Percentiles rank a stretch among this genome's conserved stretches.
phyloP scores from a whole-genome alignment of 2,113 vertebrate species.

The Bos indicus region DNA sequence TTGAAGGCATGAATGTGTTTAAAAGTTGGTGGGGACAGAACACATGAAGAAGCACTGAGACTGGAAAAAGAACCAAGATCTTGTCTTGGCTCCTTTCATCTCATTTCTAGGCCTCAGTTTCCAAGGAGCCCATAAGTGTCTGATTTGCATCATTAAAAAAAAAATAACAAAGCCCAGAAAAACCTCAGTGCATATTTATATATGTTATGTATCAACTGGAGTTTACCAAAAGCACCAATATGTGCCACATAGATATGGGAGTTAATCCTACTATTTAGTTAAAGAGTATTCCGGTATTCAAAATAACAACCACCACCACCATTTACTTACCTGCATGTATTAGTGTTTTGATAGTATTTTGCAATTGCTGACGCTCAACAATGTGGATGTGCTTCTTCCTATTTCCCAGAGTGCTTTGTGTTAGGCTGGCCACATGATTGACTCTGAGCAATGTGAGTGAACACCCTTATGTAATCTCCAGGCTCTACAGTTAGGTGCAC shows the following conservation, averaged over 20 bases:
- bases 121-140: neutral
- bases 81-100: neutral
- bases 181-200: neutral
- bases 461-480: neutral
- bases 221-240: neutral
- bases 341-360: neutral
- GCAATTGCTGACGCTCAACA: neutral
- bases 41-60: neutral
- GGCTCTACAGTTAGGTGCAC: neutral
- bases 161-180: neutral
- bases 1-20: neutral
- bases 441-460: neutral
- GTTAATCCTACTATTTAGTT: neutral
- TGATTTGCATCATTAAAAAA: neutral
- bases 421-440: neutral
- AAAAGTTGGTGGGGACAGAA: neutral
- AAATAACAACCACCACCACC: neutral
- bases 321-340: neutral
- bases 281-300: neutral
- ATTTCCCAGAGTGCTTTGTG: neutral
- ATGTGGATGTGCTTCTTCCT: neutral
- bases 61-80: neutral
- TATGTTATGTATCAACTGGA: neutral
- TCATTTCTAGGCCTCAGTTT: neutral
- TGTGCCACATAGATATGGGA: neutral